phyloP scores from a whole-genome alignment of 2,113 vertebrate genomes.

The Clupea harengus region DNA sequence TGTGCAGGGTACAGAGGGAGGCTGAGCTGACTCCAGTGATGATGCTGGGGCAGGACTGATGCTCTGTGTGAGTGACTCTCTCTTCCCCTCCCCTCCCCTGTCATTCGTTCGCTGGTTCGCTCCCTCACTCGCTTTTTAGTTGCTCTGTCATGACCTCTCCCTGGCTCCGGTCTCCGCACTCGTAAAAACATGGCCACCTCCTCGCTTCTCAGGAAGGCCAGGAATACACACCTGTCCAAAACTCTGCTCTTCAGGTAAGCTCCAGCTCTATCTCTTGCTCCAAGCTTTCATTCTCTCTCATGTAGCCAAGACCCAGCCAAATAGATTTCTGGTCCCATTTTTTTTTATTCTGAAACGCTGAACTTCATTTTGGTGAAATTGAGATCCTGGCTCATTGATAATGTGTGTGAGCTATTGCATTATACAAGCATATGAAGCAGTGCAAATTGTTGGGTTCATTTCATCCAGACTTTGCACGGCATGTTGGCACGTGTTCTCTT shows the following conservation, averaged over 20 bases:
- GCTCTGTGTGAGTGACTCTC: slow-evolving; percentile 20
- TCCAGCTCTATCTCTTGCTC: neutral
- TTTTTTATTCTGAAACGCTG: too few species aligned
- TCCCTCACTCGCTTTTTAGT: neutral
- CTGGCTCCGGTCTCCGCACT: slow-evolving; percentile 43
- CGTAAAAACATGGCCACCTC: slow-evolving; percentile 63
- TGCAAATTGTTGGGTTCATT: neutral
- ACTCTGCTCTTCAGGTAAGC: slow-evolving; percentile 67
- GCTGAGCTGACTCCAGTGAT: neutral
- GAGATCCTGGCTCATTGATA: neutral
- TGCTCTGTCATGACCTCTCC: slow-evolving; percentile 31
- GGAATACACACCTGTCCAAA: slow-evolving; percentile 54
- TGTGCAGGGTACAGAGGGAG: neutral
- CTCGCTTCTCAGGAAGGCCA: slow-evolving; percentile 61
- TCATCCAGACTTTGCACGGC: neutral
- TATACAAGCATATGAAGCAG: neutral
- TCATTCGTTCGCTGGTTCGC: neutral
- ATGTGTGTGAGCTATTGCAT: neutral
- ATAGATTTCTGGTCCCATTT: neutral
- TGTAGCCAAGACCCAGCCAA: neutral
- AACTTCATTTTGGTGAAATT: neutral
- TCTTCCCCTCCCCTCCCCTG: neutral
- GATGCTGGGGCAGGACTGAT: slow-evolving; percentile 33
- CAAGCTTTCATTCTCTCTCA: neutral
- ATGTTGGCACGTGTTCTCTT: neutral